Conservation (phyloP, 1,140 invertebrate species). For the Drosophila pectinifera region DNA sequence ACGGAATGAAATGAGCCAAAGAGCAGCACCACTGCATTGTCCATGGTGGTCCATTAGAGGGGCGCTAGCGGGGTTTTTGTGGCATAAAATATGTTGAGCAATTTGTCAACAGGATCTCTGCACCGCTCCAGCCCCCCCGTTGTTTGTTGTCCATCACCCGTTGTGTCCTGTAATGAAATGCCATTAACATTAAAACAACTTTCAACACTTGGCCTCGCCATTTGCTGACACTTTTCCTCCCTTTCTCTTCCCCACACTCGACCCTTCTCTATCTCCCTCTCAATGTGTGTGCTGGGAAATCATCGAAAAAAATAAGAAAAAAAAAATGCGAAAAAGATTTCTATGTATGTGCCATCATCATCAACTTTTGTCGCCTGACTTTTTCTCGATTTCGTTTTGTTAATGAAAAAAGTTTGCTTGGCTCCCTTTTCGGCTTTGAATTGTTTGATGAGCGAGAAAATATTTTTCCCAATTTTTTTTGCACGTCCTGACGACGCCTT, state of each 20-base stretch:
- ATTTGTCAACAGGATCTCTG: slow-evolving; percentile 61
- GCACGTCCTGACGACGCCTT: slow-evolving; percentile 44
- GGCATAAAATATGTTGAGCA: slow-evolving; percentile 68
- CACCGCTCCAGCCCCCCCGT: not conserved
- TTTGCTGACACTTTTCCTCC: slow-evolving; percentile 30
- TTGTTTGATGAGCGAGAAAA: slow-evolving; percentile 52
- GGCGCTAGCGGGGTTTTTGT: slow-evolving; percentile 6
- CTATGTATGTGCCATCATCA: slow-evolving; percentile 50
- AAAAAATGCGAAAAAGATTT: slow-evolving; percentile 30
- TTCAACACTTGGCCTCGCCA: slow-evolving; percentile 61
- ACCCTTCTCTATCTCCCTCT: not conserved
- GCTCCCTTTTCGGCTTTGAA: slow-evolving; percentile 27
- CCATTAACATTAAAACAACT: slow-evolving; percentile 78
- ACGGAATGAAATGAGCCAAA: slow-evolving; percentile 32
- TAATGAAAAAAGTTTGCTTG: slow-evolving; percentile 73
- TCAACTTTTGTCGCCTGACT: slow-evolving; percentile 54
- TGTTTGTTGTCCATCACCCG: slow-evolving; percentile 12
- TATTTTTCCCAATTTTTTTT: slow-evolving; percentile 37
- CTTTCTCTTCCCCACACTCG: not conserved
- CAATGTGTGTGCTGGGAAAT: slow-evolving; percentile 34
- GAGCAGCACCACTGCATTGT: slow-evolving; percentile 18
- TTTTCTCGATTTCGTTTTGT: slow-evolving; percentile 62
- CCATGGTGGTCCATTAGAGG: slow-evolving; percentile 37
- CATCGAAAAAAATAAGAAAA: slow-evolving; percentile 9
- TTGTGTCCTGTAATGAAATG: slow-evolving; percentile 67